These are phyloP conservation scores for Agrilus planipennis DNA, from an alignment of 1,140 invertebrate species.

Conservation along the genomic window DNA sequence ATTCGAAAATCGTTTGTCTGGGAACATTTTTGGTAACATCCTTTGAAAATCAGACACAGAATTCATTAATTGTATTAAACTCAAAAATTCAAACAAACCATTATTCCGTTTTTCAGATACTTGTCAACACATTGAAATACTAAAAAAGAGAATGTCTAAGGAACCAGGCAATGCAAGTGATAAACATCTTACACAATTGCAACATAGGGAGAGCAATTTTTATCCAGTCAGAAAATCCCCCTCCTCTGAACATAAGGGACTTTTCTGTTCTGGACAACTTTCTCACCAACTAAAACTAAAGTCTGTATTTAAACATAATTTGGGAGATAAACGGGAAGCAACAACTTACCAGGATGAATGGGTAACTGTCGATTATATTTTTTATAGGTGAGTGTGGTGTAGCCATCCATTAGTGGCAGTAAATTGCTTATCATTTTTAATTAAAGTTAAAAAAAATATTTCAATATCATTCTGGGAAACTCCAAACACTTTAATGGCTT, in stretches of 20 bases:
- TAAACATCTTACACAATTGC: slow-evolving; percentile 17
- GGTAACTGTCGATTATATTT: slow-evolving; percentile 74
- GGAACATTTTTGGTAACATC: no score
- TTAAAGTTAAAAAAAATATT: no score
- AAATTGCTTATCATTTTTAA: no score
- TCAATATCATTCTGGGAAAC: no score
- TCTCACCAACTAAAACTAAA: slow-evolving; percentile 42
- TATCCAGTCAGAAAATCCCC: slow-evolving; percentile 8
- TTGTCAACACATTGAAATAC: slow-evolving; percentile 49
- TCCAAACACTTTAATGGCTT: no score
- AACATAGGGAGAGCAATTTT: slow-evolving; percentile 4
- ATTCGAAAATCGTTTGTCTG: no score
- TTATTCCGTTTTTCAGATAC: slow-evolving; percentile 33
- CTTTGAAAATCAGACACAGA: no score
- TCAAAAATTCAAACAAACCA: slow-evolving; percentile 1
- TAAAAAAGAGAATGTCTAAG: slow-evolving; percentile 29
- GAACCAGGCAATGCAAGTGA: slow-evolving; percentile 10
- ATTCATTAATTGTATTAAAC: neutral
- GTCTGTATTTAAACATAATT: slow-evolving; percentile 41
- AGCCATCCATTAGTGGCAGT: no score
- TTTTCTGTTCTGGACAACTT: slow-evolving; percentile 39
- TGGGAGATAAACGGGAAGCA: slow-evolving; percentile 38
- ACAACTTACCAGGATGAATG: slow-evolving; percentile 65
- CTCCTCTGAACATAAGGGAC: neutral
- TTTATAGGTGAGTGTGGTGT: slow-evolving; percentile 57